Conservation (phyloP, 2,888 invertebrate species). For the Glaucopsyche alexis region DNA sequence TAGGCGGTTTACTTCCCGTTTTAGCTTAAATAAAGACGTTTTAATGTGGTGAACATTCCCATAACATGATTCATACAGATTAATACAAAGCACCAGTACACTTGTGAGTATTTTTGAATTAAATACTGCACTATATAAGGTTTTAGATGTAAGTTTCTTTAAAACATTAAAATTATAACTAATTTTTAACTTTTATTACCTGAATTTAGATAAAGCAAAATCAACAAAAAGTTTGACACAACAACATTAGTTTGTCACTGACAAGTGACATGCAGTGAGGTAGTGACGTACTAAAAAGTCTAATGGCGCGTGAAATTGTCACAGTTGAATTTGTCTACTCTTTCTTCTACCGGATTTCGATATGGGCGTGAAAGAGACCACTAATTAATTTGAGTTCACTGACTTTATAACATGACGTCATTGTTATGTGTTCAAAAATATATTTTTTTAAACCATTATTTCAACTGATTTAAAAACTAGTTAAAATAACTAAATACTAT, state of each 20-base stretch:
- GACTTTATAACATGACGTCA: conserved; percentile 29
- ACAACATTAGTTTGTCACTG: conserved; percentile 57
- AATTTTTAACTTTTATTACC: conserved; percentile 50
- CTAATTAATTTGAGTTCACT: conserved; percentile 21
- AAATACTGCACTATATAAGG: conserved; percentile 41
- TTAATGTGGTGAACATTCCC: conserved; percentile 68
- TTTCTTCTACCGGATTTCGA: conserved; percentile 14
- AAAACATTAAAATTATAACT: conserved; percentile 56
- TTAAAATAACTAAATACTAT: no score
- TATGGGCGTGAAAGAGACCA: conserved; percentile 21
- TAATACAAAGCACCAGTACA: conserved; percentile 47
- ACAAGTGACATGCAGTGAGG: conserved; percentile 4
- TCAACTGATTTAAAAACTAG: no score
- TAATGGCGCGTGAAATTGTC: neutral
- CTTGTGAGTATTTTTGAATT: conserved; percentile 43
- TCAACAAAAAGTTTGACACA: conserved; percentile 75
- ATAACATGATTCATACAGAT: conserved; percentile 66
- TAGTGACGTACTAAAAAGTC: neutral
- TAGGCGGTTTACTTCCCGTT: conserved; percentile 56
- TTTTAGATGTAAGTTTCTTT: conserved; percentile 43
- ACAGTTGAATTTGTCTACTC: neutral
- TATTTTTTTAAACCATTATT: no score
- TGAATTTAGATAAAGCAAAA: conserved; percentile 58
- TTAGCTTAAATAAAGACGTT: conserved; percentile 56
- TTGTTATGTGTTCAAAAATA: conserved; percentile 3